A percentile compares a stretch with the other conserved stretches of the same genome.
Evolutionary conservation across 1,140 invertebrate genomes (phyloP).

Genomic region (Globodera ellingtonae): DNA sequence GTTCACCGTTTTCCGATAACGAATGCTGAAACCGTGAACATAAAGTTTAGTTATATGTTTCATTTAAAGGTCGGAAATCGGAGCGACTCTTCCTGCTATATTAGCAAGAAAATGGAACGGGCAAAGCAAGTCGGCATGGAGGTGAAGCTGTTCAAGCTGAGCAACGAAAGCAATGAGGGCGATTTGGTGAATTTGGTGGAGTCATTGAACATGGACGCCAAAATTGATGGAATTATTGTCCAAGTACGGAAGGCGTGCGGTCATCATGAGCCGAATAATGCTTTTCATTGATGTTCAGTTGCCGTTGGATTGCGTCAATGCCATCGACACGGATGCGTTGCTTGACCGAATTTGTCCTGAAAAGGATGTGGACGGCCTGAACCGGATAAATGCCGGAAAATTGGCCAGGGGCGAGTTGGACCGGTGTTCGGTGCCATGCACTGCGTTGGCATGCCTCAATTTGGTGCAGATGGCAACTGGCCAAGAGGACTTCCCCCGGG

Average conservation of each 20-base stretch:
- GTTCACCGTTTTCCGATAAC: not conserved
- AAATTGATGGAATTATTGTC: constrained; percentile 65
- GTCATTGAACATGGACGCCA: constrained; percentile 20
- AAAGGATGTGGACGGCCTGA: constrained; percentile 64
- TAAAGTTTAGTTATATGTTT: constrained; percentile 5
- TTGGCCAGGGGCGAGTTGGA: constrained; percentile 59
- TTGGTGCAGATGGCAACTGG: constrained; percentile 59
- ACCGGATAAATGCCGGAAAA: constrained; percentile 50
- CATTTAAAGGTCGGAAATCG: constrained; percentile 78
- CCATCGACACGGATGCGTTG: constrained; percentile 54
- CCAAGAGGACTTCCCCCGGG: constrained; percentile 72
- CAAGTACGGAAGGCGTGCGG: constrained; percentile 39
- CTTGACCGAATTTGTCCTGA: constrained; percentile 56
- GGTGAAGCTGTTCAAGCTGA: constrained; percentile 80
- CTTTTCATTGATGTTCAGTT: constrained; percentile 46
- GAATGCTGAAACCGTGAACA: too few species aligned
- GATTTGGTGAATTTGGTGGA: constrained; percentile 68
- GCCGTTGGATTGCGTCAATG: constrained; percentile 54
- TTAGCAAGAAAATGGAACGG: constrained; percentile 90
- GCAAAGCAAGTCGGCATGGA: constrained; percentile 86
- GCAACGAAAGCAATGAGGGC: constrained; percentile 78
- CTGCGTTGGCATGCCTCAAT: constrained; percentile 61
- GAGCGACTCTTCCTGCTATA: constrained; percentile 99
- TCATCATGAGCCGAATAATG: not conserved
- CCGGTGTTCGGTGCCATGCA: constrained; percentile 55